Base-by-base conservation (phyloP, 2,888 invertebrate species). In the Carcina quercana region DNA sequence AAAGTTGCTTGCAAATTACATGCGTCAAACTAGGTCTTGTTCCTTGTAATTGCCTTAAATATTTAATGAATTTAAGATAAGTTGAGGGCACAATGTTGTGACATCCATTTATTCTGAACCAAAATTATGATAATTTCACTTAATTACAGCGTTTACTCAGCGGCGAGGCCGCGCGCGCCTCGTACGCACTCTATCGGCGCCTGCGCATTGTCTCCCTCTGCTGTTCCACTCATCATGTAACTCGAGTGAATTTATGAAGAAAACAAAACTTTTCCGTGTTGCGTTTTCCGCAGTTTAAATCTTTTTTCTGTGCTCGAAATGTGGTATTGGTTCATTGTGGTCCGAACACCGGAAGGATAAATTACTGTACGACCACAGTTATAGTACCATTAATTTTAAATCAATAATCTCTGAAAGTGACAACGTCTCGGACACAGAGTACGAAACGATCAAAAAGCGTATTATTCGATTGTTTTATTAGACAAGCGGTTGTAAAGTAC, bases 81-180 rank as follows among this genome's bases (percentile, higher is more conserved):
- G 15, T 25, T 67, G 64, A 69, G 62, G 59, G 61, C 64, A 65
- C 59, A 63, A 70, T 68, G 64, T 68, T 71, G 70, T 71, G 70
- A 73, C 72, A 71, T 74, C 69, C 67, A 69, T 72, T 75, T 70
- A 72, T 67, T 70, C 69, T 61, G 66, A 63, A 67, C 61, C 67
- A 71, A 72, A 72, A 78, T 78, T 76, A 75, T 71, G 74, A 78
- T 80, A 82, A 82, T 76, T 83, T 75, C 68, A 74, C 62, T 72
- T 82, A 83, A 82, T 83, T 79, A 75, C 76, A 50, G 68, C 75
- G 74, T 80, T 80, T 75, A 80, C 78, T 74, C 50, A 43, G 50
- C 50, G 43, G 49, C 69, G 70, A 76, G 75, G 76, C 47, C 68
- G 58, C 48, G 47, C 54, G 50, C 54, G 47, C n/a, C n/a, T n/a